Evolutionary conservation across 1,140 invertebrate species (phyloP).

Genomic region (Orussus abietinus): DNA sequence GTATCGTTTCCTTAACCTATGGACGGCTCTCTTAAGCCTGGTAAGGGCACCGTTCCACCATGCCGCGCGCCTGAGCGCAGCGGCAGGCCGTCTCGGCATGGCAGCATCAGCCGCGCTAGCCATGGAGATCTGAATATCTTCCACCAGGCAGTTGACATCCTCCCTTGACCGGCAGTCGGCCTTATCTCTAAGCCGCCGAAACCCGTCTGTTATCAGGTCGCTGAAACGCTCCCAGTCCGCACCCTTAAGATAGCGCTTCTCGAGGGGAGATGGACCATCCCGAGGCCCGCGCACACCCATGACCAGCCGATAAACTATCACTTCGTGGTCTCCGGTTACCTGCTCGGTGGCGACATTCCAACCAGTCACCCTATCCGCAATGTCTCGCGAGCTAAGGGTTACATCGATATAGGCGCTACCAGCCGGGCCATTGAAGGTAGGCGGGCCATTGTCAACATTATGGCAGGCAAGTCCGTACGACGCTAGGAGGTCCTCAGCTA

Average conservation of each 20-base stretch:
- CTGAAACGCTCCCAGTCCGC: neutral
- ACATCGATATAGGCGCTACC: conserved; percentile 8
- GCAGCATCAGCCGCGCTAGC: neutral
- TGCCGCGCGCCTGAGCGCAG: neutral
- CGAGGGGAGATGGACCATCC: neutral
- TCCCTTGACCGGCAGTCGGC: too few species aligned
- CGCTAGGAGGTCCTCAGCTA: conserved; percentile 1
- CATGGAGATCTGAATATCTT: neutral
- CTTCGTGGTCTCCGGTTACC: neutral
- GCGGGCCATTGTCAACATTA: neutral
- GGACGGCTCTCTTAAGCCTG: neutral
- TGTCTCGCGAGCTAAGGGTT: neutral
- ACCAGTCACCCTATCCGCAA: neutral
- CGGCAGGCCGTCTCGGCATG: neutral
- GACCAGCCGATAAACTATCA: neutral
- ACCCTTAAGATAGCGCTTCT: neutral
- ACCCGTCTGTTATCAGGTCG: too few species aligned
- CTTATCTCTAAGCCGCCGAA: too few species aligned
- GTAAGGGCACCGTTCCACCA: neutral
- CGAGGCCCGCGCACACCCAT: neutral
- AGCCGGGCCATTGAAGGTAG: neutral
- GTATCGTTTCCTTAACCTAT: neutral
- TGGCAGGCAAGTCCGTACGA: neutral
- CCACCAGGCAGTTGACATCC: neutral
- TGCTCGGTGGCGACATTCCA: neutral